These are phyloP conservation scores for Hetaerina americana DNA, from an alignment of 1,140 invertebrate genomes.

Conservation along the genomic window DNA sequence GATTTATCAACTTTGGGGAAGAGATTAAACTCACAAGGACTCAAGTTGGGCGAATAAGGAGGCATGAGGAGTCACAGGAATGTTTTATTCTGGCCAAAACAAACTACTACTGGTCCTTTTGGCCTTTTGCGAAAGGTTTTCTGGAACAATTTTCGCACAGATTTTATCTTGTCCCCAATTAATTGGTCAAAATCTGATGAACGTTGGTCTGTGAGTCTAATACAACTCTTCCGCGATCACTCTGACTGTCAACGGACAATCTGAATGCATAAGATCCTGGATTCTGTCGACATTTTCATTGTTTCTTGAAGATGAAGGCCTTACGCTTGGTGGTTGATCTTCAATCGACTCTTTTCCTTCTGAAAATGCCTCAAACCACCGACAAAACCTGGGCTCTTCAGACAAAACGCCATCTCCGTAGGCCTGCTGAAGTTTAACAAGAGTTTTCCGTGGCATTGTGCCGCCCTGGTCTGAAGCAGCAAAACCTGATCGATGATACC, in stretches of 20 bases:
- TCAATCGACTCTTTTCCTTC: constrained; percentile 16
- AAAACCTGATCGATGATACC: constrained; percentile 18
- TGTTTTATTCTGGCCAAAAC: background rate
- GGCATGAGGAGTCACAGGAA: background rate
- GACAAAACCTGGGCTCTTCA: constrained; percentile 14
- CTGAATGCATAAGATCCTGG: constrained; percentile 12
- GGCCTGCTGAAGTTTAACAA: constrained; percentile 12
- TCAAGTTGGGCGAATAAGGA: background rate
- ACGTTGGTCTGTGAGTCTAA: constrained; percentile 11
- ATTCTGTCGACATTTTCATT: constrained; percentile 15
- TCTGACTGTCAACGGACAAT: constrained; percentile 10
- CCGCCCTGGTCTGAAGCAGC: constrained; percentile 18
- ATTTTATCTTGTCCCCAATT: constrained; percentile 4
- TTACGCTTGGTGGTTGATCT: constrained; percentile 13
- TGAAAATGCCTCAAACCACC: constrained; percentile 15
- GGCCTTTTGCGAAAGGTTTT: too few species aligned
- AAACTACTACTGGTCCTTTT: too few species aligned
- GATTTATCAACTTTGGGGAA: background rate
- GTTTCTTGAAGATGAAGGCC: constrained; percentile 13
- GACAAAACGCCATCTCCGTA: constrained; percentile 14
- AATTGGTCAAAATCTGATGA: constrained; percentile 16
- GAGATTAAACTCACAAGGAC: background rate
- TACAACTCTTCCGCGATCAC: constrained; percentile 8
- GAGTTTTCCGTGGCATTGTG: too few species aligned
- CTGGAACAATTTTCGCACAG: constrained; percentile 9